phyloP scores from a whole-genome alignment of 2,888 invertebrate genomes.

The Leptarthrus brevirostris region DNA sequence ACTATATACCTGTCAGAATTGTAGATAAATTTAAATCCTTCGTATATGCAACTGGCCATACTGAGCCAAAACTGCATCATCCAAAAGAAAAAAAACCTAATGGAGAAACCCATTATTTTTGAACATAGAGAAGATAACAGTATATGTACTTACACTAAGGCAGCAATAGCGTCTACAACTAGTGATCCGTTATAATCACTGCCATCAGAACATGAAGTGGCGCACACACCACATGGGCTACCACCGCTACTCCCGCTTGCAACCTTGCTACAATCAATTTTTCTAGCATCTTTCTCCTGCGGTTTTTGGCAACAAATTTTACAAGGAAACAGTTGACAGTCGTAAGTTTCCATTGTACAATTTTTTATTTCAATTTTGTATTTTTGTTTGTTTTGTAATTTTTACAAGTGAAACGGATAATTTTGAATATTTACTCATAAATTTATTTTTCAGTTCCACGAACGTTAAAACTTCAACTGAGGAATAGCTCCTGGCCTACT shows the following conservation, averaged over 20 bases:
- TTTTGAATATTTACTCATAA: too few relatives aligned
- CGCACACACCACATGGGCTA: not conserved
- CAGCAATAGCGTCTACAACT: constrained; percentile 2
- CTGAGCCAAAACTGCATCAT: constrained; percentile 30
- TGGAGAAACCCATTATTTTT: not conserved
- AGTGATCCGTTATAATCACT: not conserved
- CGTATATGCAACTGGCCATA: not conserved
- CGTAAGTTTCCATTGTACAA: not conserved
- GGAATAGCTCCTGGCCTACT: too few relatives aligned
- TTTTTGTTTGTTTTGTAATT: too few relatives aligned
- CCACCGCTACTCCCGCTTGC: not conserved
- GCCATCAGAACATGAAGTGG: not conserved
- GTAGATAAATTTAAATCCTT: not conserved
- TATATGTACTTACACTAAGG: not conserved
- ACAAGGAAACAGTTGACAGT: not conserved
- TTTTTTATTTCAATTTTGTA: not conserved
- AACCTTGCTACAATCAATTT: not conserved
- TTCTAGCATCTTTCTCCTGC: not conserved
- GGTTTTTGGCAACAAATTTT: not conserved
- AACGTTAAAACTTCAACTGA: too few relatives aligned
- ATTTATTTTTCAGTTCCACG: too few relatives aligned
- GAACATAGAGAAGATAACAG: too few relatives aligned
- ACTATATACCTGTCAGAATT: not conserved
- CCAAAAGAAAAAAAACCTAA: constrained; percentile 19
- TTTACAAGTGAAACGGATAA: too few relatives aligned